Base-by-base conservation (phyloP, 2,113 vertebrate species). In the Psittacara wagleri region DNA sequence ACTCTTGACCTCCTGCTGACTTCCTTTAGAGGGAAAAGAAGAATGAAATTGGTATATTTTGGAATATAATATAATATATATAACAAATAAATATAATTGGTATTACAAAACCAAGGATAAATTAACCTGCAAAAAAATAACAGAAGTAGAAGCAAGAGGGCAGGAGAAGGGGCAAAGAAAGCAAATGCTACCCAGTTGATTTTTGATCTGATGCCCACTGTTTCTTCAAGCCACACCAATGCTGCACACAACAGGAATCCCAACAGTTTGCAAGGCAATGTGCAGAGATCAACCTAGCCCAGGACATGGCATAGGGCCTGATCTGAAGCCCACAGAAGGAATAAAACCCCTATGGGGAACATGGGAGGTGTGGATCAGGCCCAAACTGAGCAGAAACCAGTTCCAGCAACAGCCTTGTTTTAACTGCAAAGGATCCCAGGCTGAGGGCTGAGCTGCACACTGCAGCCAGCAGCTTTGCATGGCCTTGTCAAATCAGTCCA, bases 291-390 rank as follows among this genome's bases (percentile, higher is more conserved):
- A 57, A 17, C 54, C 78, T 4, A 27, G 78, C 46, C 39, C 37
- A 27, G 73, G 64, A n/a, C 7, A 20, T 1, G 27, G 48, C 9
- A 10, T 35, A 24, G 64, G 77, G 27, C 17, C 62, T 49, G 73
- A 55, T 7, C 29, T 11, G 22, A 44, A 80, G 63, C 68, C 78
- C 54, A 18, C 3, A 11, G 20, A 43, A 44, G 37, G 7, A 28
- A 2, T 2, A 81, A 63, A 55, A 6, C 27, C 23, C 9, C 33
- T 16, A 1, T 1, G 29, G 35, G 48, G 39, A 76, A 16, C 17
- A 25, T 0, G 1, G 46, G 19, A 72, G 13, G 15, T 13, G 3
- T 3, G 46, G n/a, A 31, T 23, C 62, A 46, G 57, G 41, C 20
- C 62, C 55, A 13, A 7, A 6, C 3, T 3, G 48, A 79, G 77